A percentile compares a stretch with the other conserved stretches of the same genome.
These are phyloP conservation scores for Xanthorhoe designata DNA, from an alignment of 2,888 invertebrate genomes.

Conservation along the genomic window DNA sequence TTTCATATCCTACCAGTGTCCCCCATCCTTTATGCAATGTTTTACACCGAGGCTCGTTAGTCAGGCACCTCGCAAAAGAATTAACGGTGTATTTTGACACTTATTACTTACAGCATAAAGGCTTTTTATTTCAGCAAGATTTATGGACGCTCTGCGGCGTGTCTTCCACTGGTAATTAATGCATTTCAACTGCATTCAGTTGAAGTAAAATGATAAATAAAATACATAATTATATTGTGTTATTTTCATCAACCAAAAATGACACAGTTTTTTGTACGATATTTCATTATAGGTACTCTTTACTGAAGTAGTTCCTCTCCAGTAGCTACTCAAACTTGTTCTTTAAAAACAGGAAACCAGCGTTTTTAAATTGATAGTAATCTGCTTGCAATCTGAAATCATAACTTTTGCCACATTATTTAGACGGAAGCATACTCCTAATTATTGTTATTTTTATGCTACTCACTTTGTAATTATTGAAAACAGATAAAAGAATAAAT, in stretches of 20 bases:
- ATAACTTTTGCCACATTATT: too few relatives aligned
- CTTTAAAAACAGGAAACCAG: too few relatives aligned
- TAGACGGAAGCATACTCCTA: too few relatives aligned
- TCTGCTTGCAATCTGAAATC: too few relatives aligned
- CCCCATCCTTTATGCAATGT: slow-evolving; percentile 52
- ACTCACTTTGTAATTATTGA: too few relatives aligned
- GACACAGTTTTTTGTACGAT: too few relatives aligned
- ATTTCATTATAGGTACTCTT: too few relatives aligned
- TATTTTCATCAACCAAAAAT: not conserved
- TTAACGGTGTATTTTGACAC: slow-evolving; percentile 80
- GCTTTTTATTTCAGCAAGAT: slow-evolving; percentile 60
- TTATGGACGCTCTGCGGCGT: slow-evolving; percentile 53
- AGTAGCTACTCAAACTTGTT: too few relatives aligned
- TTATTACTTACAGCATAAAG: slow-evolving; percentile 68
- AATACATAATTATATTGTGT: not conserved
- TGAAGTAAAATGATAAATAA: slow-evolving; percentile 10
- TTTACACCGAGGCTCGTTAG: slow-evolving; percentile 74
- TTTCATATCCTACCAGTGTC: slow-evolving; percentile 19
- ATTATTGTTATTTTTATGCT: too few relatives aligned
- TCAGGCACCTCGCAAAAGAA: slow-evolving; percentile 76
- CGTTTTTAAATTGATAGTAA: too few relatives aligned
- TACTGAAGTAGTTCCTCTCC: too few relatives aligned
- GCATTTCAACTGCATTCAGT: slow-evolving; percentile 32
- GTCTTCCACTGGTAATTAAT: slow-evolving; percentile 41
- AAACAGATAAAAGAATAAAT: too few relatives aligned